A percentile compares a stretch with the other conserved stretches of the same genome.
Conservation (phyloP, 2,888 invertebrate genomes). For the Ectropis crepuscularia region DNA sequence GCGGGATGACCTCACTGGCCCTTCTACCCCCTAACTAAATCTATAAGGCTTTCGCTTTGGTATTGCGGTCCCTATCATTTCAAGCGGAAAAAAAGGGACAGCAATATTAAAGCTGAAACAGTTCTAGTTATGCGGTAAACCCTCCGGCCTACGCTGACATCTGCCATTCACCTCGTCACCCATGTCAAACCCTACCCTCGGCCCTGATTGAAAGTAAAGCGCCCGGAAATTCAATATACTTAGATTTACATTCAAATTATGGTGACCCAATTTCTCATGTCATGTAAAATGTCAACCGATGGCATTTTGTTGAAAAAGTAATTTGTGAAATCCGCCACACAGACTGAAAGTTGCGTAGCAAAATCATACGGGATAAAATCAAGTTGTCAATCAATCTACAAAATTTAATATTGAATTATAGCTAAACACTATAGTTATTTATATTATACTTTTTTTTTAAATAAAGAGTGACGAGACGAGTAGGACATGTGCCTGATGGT, state of each 20-base stretch:
- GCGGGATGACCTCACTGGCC: conserved; percentile 15
- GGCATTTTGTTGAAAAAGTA: conserved; percentile 1
- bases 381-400: too few relatives aligned
- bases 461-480: too few relatives aligned
- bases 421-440: too few relatives aligned
- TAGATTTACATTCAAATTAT: conserved; percentile 16
- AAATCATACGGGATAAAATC: background rate
- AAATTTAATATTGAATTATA: too few relatives aligned
- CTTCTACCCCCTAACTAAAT: too few relatives aligned
- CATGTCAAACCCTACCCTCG: conserved; percentile 36
- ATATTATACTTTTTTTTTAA: too few relatives aligned
- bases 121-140: too few relatives aligned
- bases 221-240: conserved; percentile 33
- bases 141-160: conserved; percentile 23
- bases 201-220: conserved; percentile 36
- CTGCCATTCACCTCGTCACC: conserved; percentile 39
- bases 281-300: conserved; percentile 5
- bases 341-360: background rate
- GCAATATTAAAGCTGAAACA: too few relatives aligned
- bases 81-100: too few relatives aligned
- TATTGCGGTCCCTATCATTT: too few relatives aligned
- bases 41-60: too few relatives aligned
- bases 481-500: too few relatives aligned
- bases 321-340: background rate
- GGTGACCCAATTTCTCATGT: conserved; percentile 8